Evolutionary conservation across 2,113 vertebrate species (phyloP).

Genomic region (Lagopus leucura): DNA sequence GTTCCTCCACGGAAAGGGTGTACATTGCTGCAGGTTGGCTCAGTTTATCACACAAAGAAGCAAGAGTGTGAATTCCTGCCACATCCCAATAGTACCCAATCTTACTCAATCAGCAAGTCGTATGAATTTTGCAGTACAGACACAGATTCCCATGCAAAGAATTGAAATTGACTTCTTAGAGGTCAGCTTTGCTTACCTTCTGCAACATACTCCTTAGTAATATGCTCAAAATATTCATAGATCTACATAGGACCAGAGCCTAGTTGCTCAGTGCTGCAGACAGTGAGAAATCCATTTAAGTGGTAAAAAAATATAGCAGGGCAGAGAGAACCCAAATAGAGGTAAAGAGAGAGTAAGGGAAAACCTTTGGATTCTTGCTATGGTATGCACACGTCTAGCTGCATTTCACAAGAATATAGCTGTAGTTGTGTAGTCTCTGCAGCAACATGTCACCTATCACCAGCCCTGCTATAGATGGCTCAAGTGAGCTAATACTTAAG

Average conservation of each 20-base stretch:
- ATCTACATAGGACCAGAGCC: neutral
- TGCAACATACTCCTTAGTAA: neutral
- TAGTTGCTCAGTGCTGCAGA: neutral
- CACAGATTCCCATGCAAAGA: neutral
- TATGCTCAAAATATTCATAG: neutral
- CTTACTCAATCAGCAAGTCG: neutral
- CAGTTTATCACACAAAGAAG: neutral
- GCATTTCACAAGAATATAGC: neutral
- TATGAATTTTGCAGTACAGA: neutral
- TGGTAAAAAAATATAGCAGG: neutral
- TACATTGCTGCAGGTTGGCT: neutral
- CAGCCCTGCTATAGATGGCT: neutral
- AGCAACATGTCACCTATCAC: neutral
- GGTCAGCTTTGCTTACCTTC: neutral
- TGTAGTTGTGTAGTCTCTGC: neutral
- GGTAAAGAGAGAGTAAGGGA: neutral
- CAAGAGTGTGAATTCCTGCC: neutral
- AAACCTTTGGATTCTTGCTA: neutral
- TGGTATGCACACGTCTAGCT: neutral
- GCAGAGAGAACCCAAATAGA: neutral
- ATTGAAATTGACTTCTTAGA: neutral
- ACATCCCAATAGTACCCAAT: neutral
- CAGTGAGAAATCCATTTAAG: neutral
- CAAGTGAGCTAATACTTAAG: neutral
- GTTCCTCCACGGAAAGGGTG: neutral